These are phyloP conservation scores for Chauna torquata DNA, from an alignment of 2,113 vertebrate genomes.

Conservation along the genomic window DNA sequence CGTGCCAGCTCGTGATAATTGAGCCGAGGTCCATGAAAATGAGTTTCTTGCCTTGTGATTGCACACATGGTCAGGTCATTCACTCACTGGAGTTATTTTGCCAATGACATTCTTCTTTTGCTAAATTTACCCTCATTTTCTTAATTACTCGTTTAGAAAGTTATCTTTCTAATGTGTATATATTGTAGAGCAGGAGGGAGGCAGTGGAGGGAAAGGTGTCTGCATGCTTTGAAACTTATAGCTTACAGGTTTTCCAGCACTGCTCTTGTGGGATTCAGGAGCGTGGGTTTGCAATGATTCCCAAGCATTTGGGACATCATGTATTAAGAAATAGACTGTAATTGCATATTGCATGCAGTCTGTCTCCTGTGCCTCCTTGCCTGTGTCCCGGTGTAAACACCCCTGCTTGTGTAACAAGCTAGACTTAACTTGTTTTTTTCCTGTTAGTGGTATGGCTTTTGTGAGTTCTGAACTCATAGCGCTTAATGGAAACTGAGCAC, in stretches of 20 bases:
- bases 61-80: neutral
- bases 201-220: neutral
- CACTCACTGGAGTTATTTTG: neutral
- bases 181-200: neutral
- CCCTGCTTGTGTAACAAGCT: neutral
- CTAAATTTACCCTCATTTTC: neutral
- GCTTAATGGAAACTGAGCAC: neutral
- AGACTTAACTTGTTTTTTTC: neutral
- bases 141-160: neutral
- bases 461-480: neutral
- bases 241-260: neutral
- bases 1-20: constrained; percentile 11
- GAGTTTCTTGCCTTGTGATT: constrained; percentile 47
- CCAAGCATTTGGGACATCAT: rapidly evolving
- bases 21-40: constrained; percentile 61
- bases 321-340: neutral
- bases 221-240: neutral
- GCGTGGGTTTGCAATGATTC: neutral
- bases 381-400: neutral
- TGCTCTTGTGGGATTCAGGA: neutral
- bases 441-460: neutral
- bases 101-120: neutral
- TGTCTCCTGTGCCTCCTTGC: neutral
- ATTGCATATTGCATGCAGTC: neutral
- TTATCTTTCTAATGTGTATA: neutral